These are phyloP conservation scores for Choloepus didactylus DNA, from an alignment of 2,797 vertebrate species.

Conservation along the genomic window DNA sequence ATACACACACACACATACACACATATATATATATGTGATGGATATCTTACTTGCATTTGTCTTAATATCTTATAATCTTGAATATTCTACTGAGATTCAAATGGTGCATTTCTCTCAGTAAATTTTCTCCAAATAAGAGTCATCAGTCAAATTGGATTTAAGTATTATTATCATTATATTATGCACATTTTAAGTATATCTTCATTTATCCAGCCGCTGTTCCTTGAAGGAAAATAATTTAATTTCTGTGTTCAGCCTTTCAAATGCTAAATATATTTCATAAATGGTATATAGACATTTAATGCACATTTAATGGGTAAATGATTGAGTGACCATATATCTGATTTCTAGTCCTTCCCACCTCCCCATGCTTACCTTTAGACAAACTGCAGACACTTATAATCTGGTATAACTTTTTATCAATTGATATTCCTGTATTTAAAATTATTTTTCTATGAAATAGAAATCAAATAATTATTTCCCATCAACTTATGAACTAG, in stretches of 20 bases:
- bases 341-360: background rate
- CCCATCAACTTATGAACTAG: background rate
- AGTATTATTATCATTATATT: background rate
- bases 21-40: background rate
- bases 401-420: background rate
- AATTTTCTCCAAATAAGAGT: background rate
- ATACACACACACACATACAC: too few relatives aligned
- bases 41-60: background rate
- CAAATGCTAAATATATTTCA: background rate
- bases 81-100: background rate
- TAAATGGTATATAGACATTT: background rate
- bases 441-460: constrained; percentile 4
- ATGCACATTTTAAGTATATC: background rate
- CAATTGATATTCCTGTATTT: background rate
- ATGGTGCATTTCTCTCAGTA: background rate
- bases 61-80: background rate
- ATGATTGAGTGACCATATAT: background rate
- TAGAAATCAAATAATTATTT: background rate
- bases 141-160: background rate
- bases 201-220: background rate
- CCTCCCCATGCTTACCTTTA: background rate
- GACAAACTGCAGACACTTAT: background rate
- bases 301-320: background rate
- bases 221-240: background rate
- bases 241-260: background rate